phyloP scores from a whole-genome alignment of 2,113 vertebrate species.

The Menura novaehollandiae region DNA sequence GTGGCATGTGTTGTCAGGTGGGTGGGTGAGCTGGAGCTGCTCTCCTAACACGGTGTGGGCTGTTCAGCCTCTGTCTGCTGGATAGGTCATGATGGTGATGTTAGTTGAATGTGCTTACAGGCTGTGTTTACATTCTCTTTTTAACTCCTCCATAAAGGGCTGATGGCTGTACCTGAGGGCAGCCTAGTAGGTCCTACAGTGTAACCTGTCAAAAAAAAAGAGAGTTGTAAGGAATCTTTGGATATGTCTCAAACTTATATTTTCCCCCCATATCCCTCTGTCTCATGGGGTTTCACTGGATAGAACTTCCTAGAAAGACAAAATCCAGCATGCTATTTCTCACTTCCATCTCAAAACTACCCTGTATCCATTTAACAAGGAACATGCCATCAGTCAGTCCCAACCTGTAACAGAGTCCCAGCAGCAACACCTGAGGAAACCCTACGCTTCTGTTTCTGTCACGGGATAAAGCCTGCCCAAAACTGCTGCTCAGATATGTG shows the following conservation, averaged over 20 bases:
- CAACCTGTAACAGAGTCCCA: background rate
- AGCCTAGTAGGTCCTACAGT: background rate
- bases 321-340: background rate
- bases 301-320: background rate
- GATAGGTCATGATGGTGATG: background rate
- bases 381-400: background rate
- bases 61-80: background rate
- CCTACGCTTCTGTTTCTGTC: background rate
- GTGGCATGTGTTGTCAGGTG: background rate
- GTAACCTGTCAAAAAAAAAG: background rate
- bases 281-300: background rate
- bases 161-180: background rate
- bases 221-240: background rate
- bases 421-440: background rate
- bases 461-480: background rate
- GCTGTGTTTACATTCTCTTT: background rate
- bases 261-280: background rate
- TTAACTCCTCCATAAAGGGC: background rate
- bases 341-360: background rate
- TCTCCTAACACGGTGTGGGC: background rate
- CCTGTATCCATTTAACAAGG: background rate
- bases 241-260: background rate
- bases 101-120: background rate
- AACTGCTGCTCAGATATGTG: background rate
- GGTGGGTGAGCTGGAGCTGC: background rate